A percentile compares a stretch with the other conserved stretches of the same genome.
Conservation (phyloP, 2,888 invertebrate species). For the Chalcis sispes region DNA sequence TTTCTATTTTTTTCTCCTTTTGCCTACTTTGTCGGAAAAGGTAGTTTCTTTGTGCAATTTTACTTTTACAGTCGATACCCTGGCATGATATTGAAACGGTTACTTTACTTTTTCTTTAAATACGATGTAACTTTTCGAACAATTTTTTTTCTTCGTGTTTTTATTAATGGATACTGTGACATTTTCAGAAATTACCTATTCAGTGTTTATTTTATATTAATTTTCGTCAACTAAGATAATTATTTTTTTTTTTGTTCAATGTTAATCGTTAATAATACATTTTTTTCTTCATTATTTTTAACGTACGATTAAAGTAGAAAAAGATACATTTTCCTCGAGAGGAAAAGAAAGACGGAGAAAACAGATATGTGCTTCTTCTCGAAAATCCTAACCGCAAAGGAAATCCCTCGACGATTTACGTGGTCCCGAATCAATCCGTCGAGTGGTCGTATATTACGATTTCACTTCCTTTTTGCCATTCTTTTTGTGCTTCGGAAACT, state of each 20-base stretch:
- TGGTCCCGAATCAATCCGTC: slow-evolving; percentile 62
- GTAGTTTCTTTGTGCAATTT: too few species aligned
- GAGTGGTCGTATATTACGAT: slow-evolving; percentile 62
- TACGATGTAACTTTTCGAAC: too few species aligned
- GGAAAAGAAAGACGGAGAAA: not conserved
- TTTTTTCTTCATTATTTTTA: not conserved
- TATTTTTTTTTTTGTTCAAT: not conserved
- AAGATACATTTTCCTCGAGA: too few species aligned
- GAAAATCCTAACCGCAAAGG: slow-evolving; percentile 37
- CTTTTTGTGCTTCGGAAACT: not conserved
- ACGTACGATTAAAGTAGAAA: not conserved
- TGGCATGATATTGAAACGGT: too few species aligned
- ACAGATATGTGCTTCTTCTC: slow-evolving; percentile 24
- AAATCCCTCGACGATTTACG: slow-evolving; percentile 57
- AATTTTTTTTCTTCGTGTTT: too few species aligned
- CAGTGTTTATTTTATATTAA: too few species aligned
- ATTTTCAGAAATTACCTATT: too few species aligned
- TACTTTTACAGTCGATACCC: too few species aligned
- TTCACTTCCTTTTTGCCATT: slow-evolving; percentile 50
- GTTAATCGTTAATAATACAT: not conserved
- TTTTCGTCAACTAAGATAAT: not conserved
- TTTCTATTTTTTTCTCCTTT: not conserved
- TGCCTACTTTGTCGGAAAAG: not conserved
- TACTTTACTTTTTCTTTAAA: too few species aligned
- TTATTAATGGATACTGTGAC: too few species aligned